Evolutionary conservation across 2,113 vertebrate genomes (phyloP), one percentile per base, ranked within the genome.

Genomic region (Lamprologus sp.): DNA sequence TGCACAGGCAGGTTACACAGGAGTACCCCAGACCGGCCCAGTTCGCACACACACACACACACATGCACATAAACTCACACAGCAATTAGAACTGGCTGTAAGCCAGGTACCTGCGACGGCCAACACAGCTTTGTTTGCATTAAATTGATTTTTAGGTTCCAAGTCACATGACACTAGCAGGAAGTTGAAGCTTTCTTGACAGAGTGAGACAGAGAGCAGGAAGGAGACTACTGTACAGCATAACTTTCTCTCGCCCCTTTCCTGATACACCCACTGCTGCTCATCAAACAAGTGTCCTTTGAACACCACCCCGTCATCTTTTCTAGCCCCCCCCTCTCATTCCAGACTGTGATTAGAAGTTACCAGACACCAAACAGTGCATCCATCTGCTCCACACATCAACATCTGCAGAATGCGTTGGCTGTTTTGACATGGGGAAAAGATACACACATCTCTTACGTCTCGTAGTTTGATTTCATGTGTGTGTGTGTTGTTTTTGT

Each of bases 381-480:
- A 88, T 92, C 91, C 93, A 95, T 94, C 91, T 94, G 91, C 85
- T 86, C 83, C 28, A 33, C 47, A 83, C 89, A 15, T 93, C 90
- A 90, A 81, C 91, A 95, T 94, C 92, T 94, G 91, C 81, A 91
- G 84, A 87, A 54, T 73, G 60, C 42, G 84, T 88, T 79, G 75
- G 84, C 87, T 89, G 81, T 89, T 92, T 85, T 89, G 85, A 89
- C 92, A 89, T 42, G 40, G 54, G 13, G 49, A 75, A 55, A 37
- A 79, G 19, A 85, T 49, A 51, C 68, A 70, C 79, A 80, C 81
- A 68, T 77, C 77, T 86, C 73, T 88, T 55, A 54, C 58, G 88
- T 82, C 82, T 82, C 56, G 23, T 17, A 63, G 56, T 90, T 89
- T 90, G 82, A 90, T 90, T 88, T 51, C 60, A 14, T 83, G 53